Percentiles rank a stretch among this genome's conserved stretches.
Evolutionary conservation across 92 coral and sea anemone species (phyloP).

Genomic region (Micromussa lordhowensis): DNA sequence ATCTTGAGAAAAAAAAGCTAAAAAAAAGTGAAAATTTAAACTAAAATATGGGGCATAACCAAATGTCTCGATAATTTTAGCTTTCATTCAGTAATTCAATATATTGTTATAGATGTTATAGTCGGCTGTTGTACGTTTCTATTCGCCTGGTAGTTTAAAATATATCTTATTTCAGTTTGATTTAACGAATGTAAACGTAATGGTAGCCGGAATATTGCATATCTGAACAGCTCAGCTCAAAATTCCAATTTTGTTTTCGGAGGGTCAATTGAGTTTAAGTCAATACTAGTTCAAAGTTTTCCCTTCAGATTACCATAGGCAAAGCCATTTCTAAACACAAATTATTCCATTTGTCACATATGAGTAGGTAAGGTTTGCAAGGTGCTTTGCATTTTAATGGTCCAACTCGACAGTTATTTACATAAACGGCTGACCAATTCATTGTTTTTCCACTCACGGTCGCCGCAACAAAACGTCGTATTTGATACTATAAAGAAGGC

Average conservation of each 20-base stretch:
- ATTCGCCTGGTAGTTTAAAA: too few species aligned
- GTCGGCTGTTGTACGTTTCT: too few species aligned
- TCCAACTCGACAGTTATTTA: neutral
- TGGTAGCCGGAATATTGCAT: too few species aligned
- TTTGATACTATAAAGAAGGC: neutral
- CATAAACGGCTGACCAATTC: neutral
- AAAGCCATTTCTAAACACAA: neutral
- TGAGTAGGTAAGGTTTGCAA: neutral
- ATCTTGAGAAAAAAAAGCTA: too few species aligned
- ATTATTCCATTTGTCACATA: neutral
- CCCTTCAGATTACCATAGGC: neutral
- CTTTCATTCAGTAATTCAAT: too few species aligned
- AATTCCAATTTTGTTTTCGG: neutral
- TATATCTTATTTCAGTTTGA: too few species aligned
- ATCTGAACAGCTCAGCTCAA: neutral
- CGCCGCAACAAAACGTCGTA: neutral
- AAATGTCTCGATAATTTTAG: too few species aligned
- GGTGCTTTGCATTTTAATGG: constrained; percentile 16
- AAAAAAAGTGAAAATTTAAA: too few species aligned
- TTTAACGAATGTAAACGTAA: too few species aligned
- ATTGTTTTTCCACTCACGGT: neutral
- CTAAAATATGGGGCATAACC: too few species aligned
- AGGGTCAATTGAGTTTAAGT: neutral
- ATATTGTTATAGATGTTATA: too few species aligned
- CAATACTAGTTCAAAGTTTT: neutral